Conservation (phyloP, 2,888 invertebrate species). For the Mesochorus sp. region DNA sequence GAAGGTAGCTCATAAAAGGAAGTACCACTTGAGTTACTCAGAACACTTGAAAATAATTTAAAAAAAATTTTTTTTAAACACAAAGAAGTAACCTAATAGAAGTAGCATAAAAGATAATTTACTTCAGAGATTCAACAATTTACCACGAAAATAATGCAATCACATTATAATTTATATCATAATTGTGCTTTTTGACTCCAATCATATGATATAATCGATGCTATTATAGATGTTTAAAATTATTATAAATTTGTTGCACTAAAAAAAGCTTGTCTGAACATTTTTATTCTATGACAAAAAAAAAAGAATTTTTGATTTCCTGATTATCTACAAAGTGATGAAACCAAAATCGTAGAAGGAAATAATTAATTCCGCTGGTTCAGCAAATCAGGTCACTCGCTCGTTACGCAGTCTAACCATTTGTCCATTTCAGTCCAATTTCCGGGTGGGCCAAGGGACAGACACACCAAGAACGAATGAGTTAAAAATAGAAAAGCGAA, state of each 20-base stretch:
- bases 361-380: conserved; percentile 40
- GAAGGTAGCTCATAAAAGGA: too few relatives aligned
- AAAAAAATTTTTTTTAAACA: too few relatives aligned
- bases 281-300: neutral
- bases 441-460: neutral
- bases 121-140: neutral
- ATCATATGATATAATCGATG: neutral
- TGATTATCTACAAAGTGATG: neutral
- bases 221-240: neutral
- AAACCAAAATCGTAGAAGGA: conserved; percentile 1
- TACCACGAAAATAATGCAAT: neutral
- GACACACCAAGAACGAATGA: conserved; percentile 6
- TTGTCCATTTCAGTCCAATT: conserved; percentile 33
- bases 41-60: too few relatives aligned
- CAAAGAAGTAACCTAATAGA: too few relatives aligned
- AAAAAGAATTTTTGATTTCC: conserved; percentile 38
- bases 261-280: neutral
- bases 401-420: conserved; percentile 16
- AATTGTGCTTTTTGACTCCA: neutral
- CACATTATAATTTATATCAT: neutral
- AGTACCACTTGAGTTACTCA: too few relatives aligned
- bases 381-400: conserved; percentile 45
- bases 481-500: neutral
- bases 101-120: neutral
- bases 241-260: neutral